Evolutionary conservation across 2,113 vertebrate genomes (phyloP), one percentile per base, ranked within the genome.

Genomic region (Nerophis ophidion): DNA sequence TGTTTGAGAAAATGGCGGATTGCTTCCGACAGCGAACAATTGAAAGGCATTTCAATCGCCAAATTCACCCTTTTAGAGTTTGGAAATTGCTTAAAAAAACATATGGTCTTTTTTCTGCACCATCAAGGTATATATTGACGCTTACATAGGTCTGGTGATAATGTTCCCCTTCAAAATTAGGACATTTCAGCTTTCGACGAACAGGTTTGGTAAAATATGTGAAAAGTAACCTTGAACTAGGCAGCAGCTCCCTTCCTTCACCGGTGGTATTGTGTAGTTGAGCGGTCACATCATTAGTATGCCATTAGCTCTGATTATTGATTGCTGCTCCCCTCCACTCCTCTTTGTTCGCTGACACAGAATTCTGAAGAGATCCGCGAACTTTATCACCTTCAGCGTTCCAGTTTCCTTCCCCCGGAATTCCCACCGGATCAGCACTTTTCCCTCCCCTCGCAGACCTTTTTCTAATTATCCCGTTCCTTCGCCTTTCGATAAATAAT

Each of bases 401-500:
- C 56, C 60, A 57, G 80, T 78, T 83, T 78, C 71, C 77, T 84
- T 76, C 77, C 70, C n/a, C 40, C 71, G 70, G 81, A 84, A 87
- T 84, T 86, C 87, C 82, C 82, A 72, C 70, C 62, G 71, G 85
- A 84, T 88, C 87, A 87, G 84, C 85, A 83, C 74, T 87, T 86
- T 87, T 80, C 69, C 74, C 73, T 76, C 71, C 82, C 70, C 66
- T 13, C 54, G 4, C 68, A 73, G 79, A 79, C 75, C 80, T 86
- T 84, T 56, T 87, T 88, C 81, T 86, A 87, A 87, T 88, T 83
- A 87, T 86, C 82, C 77, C 48, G 71, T 79, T 42, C 16, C 80
- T 69, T 78, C 71, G 76, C 76, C 84, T 88, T 87, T 81, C 87
- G 85, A 88, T 88, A 88, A 87, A 88, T 88, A 88, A 87, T 87